phyloP scores from a whole-genome alignment of 2,113 vertebrate genomes.

The Nycticryphes semicollaris region DNA sequence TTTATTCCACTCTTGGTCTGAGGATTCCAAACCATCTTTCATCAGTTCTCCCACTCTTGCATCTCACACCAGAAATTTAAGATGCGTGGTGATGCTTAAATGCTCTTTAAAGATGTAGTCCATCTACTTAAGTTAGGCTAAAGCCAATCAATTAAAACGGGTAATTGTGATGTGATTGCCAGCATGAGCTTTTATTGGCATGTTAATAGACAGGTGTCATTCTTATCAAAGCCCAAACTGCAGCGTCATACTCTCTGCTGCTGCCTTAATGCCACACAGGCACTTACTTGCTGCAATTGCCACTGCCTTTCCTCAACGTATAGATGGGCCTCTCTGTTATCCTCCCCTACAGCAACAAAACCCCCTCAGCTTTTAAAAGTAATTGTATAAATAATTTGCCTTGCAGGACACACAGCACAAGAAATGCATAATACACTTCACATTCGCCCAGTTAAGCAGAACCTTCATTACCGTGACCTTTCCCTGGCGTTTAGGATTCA shows the following conservation, averaged over 20 bases:
- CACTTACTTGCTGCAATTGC: background rate
- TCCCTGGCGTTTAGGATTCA: background rate
- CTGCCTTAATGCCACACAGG: background rate
- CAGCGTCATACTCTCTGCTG: background rate
- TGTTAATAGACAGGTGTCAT: background rate
- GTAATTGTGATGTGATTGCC: constrained; percentile 26
- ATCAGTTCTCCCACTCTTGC: background rate
- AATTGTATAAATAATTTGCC: constrained; percentile 30
- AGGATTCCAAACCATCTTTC: constrained; percentile 2
- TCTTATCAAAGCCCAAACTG: background rate
- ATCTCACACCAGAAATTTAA: background rate
- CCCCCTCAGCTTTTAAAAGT: constrained; percentile 14
- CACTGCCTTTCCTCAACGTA: background rate
- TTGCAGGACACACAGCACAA: constrained; percentile 58
- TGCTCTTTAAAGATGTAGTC: background rate
- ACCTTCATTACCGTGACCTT: constrained; percentile 20
- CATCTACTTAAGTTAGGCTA: background rate
- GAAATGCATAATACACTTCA: constrained; percentile 32
- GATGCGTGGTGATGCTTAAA: background rate
- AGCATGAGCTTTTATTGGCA: background rate
- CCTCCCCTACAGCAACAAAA: constrained; percentile 18
- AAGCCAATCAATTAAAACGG: background rate
- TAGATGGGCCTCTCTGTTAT: background rate
- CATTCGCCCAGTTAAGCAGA: constrained; percentile 37
- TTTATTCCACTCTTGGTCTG: background rate